phyloP scores from a whole-genome alignment of 1,140 invertebrate genomes.

The Stegodyphus dumicola region DNA sequence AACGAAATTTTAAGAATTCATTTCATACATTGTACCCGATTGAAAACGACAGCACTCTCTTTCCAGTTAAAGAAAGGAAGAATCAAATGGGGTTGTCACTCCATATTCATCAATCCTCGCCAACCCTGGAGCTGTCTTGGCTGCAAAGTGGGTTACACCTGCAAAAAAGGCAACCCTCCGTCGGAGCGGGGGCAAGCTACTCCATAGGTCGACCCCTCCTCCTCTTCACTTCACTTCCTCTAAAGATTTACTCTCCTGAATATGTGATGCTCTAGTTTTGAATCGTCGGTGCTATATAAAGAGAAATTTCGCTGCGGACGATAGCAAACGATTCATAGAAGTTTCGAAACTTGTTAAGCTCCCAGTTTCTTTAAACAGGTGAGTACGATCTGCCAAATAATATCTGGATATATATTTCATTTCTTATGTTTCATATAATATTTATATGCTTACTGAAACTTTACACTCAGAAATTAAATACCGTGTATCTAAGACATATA shows the following conservation, averaged over 20 bases:
- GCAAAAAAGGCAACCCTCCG: constrained; percentile 12
- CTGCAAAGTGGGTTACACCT: constrained; percentile 23
- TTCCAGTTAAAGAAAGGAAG: neutral
- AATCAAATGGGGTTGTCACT: neutral
- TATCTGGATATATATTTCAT: too few relatives aligned
- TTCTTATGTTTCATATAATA: too few relatives aligned
- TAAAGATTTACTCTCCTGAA: constrained; percentile 33
- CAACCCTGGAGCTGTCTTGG: neutral
- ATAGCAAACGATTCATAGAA: neutral
- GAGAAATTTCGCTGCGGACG: neutral
- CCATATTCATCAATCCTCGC: neutral
- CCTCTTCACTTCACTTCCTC: constrained; percentile 33
- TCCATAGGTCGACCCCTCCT: constrained; percentile 39
- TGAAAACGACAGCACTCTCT: neutral
- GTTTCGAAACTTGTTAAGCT: too few relatives aligned
- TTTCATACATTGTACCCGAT: neutral
- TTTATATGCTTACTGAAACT: too few relatives aligned
- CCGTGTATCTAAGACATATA: too few relatives aligned
- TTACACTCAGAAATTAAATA: too few relatives aligned
- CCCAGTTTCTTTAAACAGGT: too few relatives aligned
- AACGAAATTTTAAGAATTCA: neutral
- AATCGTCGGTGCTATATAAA: constrained; percentile 29
- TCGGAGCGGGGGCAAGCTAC: constrained; percentile 14
- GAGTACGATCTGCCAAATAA: too few relatives aligned
- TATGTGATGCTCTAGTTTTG: constrained; percentile 20